Base-by-base conservation (phyloP, 2,797 vertebrate genomes). In the Synanceia verrucosa region DNA sequence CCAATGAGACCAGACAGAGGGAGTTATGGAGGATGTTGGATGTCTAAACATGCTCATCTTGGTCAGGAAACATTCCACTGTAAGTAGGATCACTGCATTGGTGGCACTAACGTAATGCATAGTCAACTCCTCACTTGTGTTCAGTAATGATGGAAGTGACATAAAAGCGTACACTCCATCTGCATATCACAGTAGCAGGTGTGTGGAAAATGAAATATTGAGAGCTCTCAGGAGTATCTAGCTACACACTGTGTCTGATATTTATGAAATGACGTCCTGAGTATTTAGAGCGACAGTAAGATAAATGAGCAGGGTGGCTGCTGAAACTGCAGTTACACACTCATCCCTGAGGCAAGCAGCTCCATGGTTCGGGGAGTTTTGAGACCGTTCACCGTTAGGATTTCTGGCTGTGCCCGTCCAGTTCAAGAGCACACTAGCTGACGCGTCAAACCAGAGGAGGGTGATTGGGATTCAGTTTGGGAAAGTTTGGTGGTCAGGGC, bases 401-500 rank as follows among this genome's bases (percentile, higher is more conserved):
- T 91, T 91, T 86, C 85, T 66, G 73, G 70, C 67, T 81, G 44
- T 81, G 68, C 43, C 63, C 70, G 50, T 88, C 81, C 76, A 76
- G 89, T 80, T 68, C 62, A 65, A 74, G 72, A 86, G 65, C 53
- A 71, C 68, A 51, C 72, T 50, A 47, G 34, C 50, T 7, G 55
- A 69, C 67, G n/a, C n/a, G n/a, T n/a, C n/a, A 80, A 61, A 83
- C 70, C 52, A 58, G 65, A 76, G 76, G 81, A 92, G 76, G 79
- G 72, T 51, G 55, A 57, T 79, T 68, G 23, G 77, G 87, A 81
- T 84, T 81, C 68, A 80, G 48, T 84, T 73, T 77, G 73, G 78
- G 78, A 87, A 86, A 77, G 74, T 87, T 84, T 77, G 59, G 81
- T 65, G 74, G 83, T 88, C 63, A 73, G 23, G 36, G 56, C 62